Evolutionary conservation across 2,888 invertebrate species (phyloP).

Genomic region (Hermaeophaga mercurialis): DNA sequence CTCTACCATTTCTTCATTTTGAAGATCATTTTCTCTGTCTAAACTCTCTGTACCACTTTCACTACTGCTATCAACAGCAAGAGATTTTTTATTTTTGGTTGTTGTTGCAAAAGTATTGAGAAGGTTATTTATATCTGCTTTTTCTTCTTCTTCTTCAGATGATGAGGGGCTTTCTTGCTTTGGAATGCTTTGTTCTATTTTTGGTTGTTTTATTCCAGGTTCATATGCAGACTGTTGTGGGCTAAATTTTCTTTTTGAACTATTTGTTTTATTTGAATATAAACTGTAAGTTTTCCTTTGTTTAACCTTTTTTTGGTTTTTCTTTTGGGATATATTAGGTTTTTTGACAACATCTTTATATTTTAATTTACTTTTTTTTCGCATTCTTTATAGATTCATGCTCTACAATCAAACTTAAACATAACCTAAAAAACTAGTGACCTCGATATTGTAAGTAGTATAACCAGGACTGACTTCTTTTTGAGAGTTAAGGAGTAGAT

Average conservation of each 20-base stretch:
- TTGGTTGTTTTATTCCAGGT: constrained; percentile 51
- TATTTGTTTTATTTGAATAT: constrained; percentile 34
- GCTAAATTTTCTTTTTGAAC: constrained; percentile 36
- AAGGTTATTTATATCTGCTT: constrained; percentile 43
- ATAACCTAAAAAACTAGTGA: constrained; percentile 1
- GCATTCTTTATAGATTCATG: constrained; percentile 21
- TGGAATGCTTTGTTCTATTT: constrained; percentile 29
- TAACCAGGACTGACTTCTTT: too few relatives aligned
- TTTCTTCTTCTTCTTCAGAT: constrained; percentile 42
- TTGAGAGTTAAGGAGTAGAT: too few relatives aligned
- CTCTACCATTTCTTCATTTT: constrained; percentile 7
- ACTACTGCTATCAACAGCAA: constrained; percentile 56
- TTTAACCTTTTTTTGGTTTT: constrained; percentile 33
- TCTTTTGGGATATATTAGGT: constrained; percentile 32
- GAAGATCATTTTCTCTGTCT: constrained; percentile 33
- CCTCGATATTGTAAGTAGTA: too few relatives aligned
- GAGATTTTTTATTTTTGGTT: constrained; percentile 36
- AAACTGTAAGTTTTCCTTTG: constrained; percentile 42
- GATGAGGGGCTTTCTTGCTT: constrained; percentile 30
- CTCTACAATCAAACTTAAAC: not conserved
- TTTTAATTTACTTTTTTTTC: constrained; percentile 41
- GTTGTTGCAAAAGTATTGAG: constrained; percentile 43
- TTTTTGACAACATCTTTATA: constrained; percentile 44
- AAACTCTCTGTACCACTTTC: constrained; percentile 38
- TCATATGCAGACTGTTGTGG: constrained; percentile 60